These are phyloP conservation scores for Arctocebus calabarensis DNA, from an alignment of 2,797 vertebrate genomes.

Conservation along the genomic window DNA sequence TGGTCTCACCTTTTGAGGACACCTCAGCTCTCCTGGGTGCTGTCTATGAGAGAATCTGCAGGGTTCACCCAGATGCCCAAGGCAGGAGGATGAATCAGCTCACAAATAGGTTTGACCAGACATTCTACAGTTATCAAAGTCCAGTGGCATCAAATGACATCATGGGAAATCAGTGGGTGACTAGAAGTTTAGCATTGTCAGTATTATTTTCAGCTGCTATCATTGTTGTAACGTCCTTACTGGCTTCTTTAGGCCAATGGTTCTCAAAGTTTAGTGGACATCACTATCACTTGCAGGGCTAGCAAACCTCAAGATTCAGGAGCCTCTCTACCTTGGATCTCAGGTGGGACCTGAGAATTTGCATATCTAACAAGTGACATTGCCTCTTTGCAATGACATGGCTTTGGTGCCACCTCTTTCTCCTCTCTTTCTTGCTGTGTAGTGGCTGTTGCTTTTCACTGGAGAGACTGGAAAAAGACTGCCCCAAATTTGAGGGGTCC, in stretches of 20 bases:
- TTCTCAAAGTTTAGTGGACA: background rate
- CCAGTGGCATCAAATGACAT: background rate
- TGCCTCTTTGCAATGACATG: constrained; percentile 46
- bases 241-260: background rate
- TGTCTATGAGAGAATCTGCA: background rate
- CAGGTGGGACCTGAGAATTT: background rate
- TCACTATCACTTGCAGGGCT: background rate
- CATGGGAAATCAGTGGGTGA: background rate
- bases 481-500: background rate
- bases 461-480: background rate
- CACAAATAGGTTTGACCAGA: background rate
- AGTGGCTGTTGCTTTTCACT: constrained; percentile 57
- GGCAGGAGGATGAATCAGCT: background rate
- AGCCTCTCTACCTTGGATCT: background rate
- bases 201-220: background rate
- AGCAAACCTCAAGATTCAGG: background rate
- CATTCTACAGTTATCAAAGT: background rate
- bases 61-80: background rate
- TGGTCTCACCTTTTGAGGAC: background rate
- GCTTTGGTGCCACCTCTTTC: background rate
- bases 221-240: background rate
- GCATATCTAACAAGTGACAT: background rate
- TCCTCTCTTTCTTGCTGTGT: constrained; percentile 30
- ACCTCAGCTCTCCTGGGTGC: background rate
- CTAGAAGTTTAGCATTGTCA: background rate